phyloP scores from a whole-genome alignment of 2,797 vertebrate genomes.

The Synaphobranchus kaupii region DNA sequence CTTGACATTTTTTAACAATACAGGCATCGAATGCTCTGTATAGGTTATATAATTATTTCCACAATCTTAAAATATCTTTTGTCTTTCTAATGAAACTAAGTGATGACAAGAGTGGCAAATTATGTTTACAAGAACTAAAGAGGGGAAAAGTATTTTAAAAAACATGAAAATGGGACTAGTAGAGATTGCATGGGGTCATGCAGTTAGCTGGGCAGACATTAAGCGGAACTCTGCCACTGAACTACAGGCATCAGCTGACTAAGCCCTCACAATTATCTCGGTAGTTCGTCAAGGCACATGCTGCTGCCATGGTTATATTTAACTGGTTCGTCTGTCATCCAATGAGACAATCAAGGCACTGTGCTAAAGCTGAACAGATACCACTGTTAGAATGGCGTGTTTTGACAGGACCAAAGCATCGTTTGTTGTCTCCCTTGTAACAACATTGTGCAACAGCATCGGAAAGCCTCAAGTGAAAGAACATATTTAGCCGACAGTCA shows the following conservation, averaged over 20 bases:
- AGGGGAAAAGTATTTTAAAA: constrained; percentile 40
- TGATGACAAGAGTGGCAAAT: neutral
- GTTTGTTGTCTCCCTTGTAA: neutral
- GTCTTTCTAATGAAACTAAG: too few species aligned
- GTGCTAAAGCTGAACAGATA: neutral
- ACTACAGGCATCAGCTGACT: constrained; percentile 65
- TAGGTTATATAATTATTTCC: too few species aligned
- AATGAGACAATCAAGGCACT: neutral
- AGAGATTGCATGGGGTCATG: constrained; percentile 67
- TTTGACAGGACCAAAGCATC: neutral
- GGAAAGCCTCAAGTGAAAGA: neutral
- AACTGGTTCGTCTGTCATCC: constrained; percentile 25
- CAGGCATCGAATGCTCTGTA: neutral
- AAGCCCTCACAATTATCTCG: constrained; percentile 58
- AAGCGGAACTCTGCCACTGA: constrained; percentile 67
- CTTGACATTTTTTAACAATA: neutral
- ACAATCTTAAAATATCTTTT: too few species aligned
- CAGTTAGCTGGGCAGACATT: constrained; percentile 67
- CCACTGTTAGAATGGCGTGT: neutral
- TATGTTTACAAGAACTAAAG: neutral
- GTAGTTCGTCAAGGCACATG: constrained; percentile 51
- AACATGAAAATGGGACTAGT: constrained; percentile 65
- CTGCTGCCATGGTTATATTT: constrained; percentile 39
- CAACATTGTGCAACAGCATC: neutral
- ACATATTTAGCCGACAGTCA: neutral